Percentiles rank a stretch among this genome's conserved stretches.
phyloP scores from a whole-genome alignment of 2,888 invertebrate genomes.

The Lithophane socia region DNA sequence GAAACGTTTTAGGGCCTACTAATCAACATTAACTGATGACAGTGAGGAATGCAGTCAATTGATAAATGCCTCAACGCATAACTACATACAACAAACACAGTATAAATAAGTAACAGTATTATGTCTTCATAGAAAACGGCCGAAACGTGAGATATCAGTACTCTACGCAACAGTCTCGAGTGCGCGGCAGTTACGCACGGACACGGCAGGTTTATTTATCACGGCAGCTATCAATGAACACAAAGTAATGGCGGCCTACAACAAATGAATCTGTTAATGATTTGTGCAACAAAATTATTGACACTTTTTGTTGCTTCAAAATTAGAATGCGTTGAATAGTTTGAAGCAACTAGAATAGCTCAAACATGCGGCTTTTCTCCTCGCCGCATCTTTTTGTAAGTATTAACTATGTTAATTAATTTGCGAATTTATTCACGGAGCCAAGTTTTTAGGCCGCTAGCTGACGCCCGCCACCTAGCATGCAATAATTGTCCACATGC shows the following conservation, averaged over 20 bases:
- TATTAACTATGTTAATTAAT: slow-evolving; percentile 45
- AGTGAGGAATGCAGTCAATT: background rate
- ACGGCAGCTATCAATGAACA: no score
- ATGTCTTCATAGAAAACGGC: no score
- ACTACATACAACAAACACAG: background rate
- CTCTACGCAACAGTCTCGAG: no score
- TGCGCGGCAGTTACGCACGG: no score
- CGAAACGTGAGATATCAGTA: no score
- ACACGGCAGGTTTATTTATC: no score
- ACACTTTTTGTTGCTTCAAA: slow-evolving; percentile 42
- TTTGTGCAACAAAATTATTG: slow-evolving; percentile 5
- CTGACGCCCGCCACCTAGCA: slow-evolving; percentile 51
- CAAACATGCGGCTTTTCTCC: slow-evolving; percentile 57
- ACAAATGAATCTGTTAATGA: background rate
- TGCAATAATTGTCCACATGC: slow-evolving; percentile 62
- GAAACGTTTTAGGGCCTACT: background rate
- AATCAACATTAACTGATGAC: background rate
- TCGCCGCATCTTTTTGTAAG: slow-evolving; percentile 32
- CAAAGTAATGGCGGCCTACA: background rate
- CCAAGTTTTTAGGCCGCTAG: slow-evolving; percentile 64
- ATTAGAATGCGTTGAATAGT: slow-evolving; percentile 36
- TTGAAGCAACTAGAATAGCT: slow-evolving; percentile 31
- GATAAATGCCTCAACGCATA: background rate
- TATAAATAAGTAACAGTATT: no score
- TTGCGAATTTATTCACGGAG: slow-evolving; percentile 51